Conservation (phyloP, 2,113 vertebrate species). For the Clarias gariepinus region DNA sequence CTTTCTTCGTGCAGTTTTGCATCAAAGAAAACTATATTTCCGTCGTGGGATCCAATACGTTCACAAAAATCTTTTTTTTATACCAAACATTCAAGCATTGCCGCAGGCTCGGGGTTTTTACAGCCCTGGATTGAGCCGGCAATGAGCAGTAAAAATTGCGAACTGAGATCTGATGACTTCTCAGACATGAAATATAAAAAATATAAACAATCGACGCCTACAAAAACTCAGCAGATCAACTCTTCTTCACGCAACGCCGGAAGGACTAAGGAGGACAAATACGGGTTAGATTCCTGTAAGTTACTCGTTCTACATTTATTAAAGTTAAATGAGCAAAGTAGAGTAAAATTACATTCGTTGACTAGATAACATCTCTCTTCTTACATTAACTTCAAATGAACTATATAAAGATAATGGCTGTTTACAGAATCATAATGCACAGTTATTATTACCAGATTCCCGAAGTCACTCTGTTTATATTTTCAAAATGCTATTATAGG, state of each 20-base stretch:
- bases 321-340: constrained; percentile 33
- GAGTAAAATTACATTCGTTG: neutral
- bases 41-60: constrained; percentile 79
- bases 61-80: constrained; percentile 80
- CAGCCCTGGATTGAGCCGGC: constrained; percentile 83
- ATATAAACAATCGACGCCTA: constrained; percentile 77
- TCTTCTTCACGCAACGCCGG: constrained; percentile 75
- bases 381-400: neutral
- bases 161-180: constrained; percentile 78
- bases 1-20: constrained; percentile 85
- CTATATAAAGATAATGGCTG: neutral
- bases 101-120: constrained; percentile 81
- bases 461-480: neutral
- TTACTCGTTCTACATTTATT: constrained; percentile 73
- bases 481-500: neutral
- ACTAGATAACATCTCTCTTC: neutral
- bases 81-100: constrained; percentile 79
- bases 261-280: constrained; percentile 86
- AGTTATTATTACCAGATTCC: neutral
- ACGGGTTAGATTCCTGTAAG: constrained; percentile 87
- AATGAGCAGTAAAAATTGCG: constrained; percentile 78
- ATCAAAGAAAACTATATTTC: constrained; percentile 80
- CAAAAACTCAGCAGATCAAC: constrained; percentile 75
- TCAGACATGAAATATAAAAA: constrained; percentile 68
- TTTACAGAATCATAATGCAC: neutral